Evolutionary conservation across 1,140 invertebrate genomes (phyloP), one percentile per base, ranked within the genome.

Genomic region (Bombus huntii): DNA sequence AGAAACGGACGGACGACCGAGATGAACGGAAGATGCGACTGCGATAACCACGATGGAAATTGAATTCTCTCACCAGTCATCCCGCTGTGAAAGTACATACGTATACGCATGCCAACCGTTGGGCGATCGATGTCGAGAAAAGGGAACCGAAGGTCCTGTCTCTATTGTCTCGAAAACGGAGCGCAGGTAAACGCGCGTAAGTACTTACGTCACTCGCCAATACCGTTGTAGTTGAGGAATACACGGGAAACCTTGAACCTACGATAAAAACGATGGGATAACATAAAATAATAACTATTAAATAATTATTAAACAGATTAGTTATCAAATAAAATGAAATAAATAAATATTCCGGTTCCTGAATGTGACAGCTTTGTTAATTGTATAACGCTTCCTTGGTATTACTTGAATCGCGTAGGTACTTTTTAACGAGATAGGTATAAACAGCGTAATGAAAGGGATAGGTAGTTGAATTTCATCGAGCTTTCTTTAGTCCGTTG

Each of bases 11-110:
- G 18, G 47, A 89, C 89, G 89, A 90, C 44, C 84, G 87, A 76
- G 72, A 39, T 89, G 85, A 92, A 90, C 90, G 90, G 89, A 94
- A 94, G 93, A 95, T 95, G 92, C 92, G 92, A 90, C 91, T 87
- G 88, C 91, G 93, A 94, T 94, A 94, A 94, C 91, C 87, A 93
- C 90, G 92, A 93, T 92, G 93, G 93, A 94, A 95, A 94, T 94
- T 94, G 94, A 94, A 94, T 94, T 94, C 93, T 94, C 93, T 92
- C 92, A 93, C 91, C 91, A 93, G 94, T 94, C 93, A 94, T 94
- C 92, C 91, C 76, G 91, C 91, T 92, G 92, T 89, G 92, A 92
- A 90, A 92, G 78, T 92, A 91, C 91, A 88, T 91, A 87, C 86
- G 88, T 88, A 86, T 86, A 84, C 73, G 66, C 82, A 87, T 74